Base-by-base conservation (phyloP, 2,113 vertebrate genomes). In the Xenus cinereus region DNA sequence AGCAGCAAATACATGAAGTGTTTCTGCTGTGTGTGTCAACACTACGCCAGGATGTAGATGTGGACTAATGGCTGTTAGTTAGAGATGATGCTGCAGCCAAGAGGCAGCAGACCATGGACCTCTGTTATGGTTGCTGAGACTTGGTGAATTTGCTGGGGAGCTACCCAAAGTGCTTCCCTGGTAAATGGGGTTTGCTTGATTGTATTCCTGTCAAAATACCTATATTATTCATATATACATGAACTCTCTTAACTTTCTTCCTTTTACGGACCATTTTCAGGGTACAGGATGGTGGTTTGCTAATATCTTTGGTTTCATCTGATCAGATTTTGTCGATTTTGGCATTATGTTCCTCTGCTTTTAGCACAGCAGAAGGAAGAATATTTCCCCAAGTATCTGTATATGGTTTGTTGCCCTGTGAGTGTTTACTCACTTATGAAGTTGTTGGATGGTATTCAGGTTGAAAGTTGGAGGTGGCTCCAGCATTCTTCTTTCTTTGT, bases 131-230 rank as follows among this genome's bases (percentile, higher is more conserved):
- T 18, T 92, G n/a, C 15, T 56, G 57, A 72, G 39, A 43, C 59
- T 32, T 3, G 8, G 6, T 24, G 28, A 62, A 43, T 41, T 66
- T 81, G 16, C 11, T 68, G 48, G 33, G 37, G 43, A 41, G 17
- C 24, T 56, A 9, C 14, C 7, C 12, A 7, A 72, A 7, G 10
- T 27, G 12, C 20, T 62, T 8, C 3, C 3, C 45, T 53, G 41
- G 22, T 73, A 37, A 62, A 7, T 39, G 28, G 23, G 7, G 21
- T 53, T 84, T 46, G 1, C 23, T 66, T 77, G 35, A 33, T 79
- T 59, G 3, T 2, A 10, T 39, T 82, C 10, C 54, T 50, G 4
- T 22, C 1, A 3, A 13, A 13, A 19, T 32, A 57, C 0, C 1
- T 33, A 30, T 32, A 7, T 4, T 53, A 33, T 45, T 72, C 57